Evolutionary conservation across 2,797 vertebrate genomes (phyloP), one percentile per base, ranked within the genome.

Genomic region (Myiothlypis coronata): DNA sequence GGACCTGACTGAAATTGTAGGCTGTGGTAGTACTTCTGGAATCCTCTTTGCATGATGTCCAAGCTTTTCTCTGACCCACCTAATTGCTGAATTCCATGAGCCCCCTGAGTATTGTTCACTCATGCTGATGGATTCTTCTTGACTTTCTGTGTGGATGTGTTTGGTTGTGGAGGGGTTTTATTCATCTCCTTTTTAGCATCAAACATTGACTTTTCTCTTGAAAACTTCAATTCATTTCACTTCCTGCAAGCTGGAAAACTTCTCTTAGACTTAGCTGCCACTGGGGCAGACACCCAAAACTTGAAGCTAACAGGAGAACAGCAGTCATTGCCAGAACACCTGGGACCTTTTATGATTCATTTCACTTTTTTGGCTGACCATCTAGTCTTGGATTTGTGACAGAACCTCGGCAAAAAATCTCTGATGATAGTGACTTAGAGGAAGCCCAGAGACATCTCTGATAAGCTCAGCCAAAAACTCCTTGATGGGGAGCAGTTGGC

Each of bases 81-180:
- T 4, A 30, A n/a, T 63, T 24, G 27, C 22, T 41, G 44, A 34
- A 28, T 9, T 32, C 4, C 23, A 16, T 9, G 19, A 16, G 8
- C 5, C 2, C 5, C 9, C 8, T 24, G 7, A 37, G 17, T 35
- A 7, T 14, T 43, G 12, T 6, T 82, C 24, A 55, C 5, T 9
- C 10, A 14, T 26, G 19, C 16, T 55, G 26, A 17, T 47, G 14
- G 27, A 47, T 46, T 63, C 11, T n/a, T 67, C 70, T 71, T 47
- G 6, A 26, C 6, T 49, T 60, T 28, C 14, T 60, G 4, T 22
- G 8, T 22, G 4, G 5, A 6, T 15, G 8, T 37, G 7, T 44
- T 50, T 39, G 4, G 2, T 28, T 6, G 1, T 10, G 4, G 17
- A 68, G 34, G 1, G 2, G 1, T 52, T 47, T 63, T 69, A 56